Base-by-base conservation (phyloP, 2,888 invertebrate species). In the Thera britannica region DNA sequence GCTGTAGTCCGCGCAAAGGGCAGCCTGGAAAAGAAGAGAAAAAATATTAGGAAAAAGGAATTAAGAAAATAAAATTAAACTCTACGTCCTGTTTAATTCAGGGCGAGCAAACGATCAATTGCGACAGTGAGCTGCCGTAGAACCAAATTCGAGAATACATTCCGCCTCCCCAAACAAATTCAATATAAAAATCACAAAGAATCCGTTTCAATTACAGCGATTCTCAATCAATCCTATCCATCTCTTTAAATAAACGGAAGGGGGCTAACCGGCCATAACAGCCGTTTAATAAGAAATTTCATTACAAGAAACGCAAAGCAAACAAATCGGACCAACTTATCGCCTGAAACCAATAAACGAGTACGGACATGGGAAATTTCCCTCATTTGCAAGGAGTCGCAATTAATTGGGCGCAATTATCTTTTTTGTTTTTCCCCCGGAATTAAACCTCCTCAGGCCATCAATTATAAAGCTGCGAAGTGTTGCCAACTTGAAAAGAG, bases 1-100 rank as follows among this genome's bases (percentile, higher is more conserved):
- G 90, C 97, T 97, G 92, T 97, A 97, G 89, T 97, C 97, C 84
- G 97, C 97, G 90, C 97, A 97, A 79, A 97, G 94, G 74, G 97
- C 96, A 83, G 97, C 96, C 97, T 97, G 95, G 2, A 96, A 84
- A 70, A 6, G 46, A 67, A 68, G 68, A 63, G 52, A 62, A 23
- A 23, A 23, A 23, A 23, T 23, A 23, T 23, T 23, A 23, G 23
- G 23, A 23, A 23, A 23, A 23, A 23, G 23, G 23, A 23, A 23
- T 23, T 23, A 23, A 23, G 23, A 23, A 23, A 23, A 23, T 23
- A 3, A 38, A 38, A 38, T 0, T 1, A 38, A 4, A 38, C 38
- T 38, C 38, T 3, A 38, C 23, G 5, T 38, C 38, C 0, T 38
- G 5, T 4, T 4, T 11, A 48, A n/a, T 4, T 11, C 2, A n/a